Conservation (phyloP, 2,888 invertebrate genomes). For the Stratiomys singularior region DNA sequence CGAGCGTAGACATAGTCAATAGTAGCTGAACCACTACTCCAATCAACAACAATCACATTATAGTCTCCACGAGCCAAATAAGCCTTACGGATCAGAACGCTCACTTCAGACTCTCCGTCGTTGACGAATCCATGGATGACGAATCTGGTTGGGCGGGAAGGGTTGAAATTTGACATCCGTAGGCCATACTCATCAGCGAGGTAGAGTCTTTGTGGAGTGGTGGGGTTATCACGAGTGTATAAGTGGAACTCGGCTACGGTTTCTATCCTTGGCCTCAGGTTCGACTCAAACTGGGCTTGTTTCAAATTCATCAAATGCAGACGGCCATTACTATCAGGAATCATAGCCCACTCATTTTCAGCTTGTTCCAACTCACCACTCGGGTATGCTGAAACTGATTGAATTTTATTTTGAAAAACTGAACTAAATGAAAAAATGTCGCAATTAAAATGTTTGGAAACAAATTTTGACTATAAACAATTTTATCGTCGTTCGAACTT, state of each 20-base stretch:
- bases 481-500: too few species aligned
- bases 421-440: background rate
- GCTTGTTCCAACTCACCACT: background rate
- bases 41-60: constrained; percentile 72
- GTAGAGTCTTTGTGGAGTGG: constrained; percentile 19
- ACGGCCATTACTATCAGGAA: constrained; percentile 34
- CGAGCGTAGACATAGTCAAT: constrained; percentile 69
- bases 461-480: background rate
- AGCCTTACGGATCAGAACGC: constrained; percentile 61
- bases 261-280: constrained; percentile 6
- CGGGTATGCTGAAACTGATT: constrained; percentile 22
- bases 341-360: constrained; percentile 38
- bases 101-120: constrained; percentile 66
- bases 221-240: constrained; percentile 17
- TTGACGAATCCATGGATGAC: constrained; percentile 72
- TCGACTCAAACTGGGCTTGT: background rate
- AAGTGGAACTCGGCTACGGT: constrained; percentile 32
- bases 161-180: constrained; percentile 18
- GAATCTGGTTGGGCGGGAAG: constrained; percentile 54
- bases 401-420: too few species aligned
- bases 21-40: constrained; percentile 70
- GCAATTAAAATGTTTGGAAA: background rate
- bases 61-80: constrained; percentile 69
- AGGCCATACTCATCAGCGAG: constrained; percentile 4
- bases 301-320: constrained; percentile 27